phyloP scores from a whole-genome alignment of 2,888 invertebrate species.

The Lycophotia porphyrea region DNA sequence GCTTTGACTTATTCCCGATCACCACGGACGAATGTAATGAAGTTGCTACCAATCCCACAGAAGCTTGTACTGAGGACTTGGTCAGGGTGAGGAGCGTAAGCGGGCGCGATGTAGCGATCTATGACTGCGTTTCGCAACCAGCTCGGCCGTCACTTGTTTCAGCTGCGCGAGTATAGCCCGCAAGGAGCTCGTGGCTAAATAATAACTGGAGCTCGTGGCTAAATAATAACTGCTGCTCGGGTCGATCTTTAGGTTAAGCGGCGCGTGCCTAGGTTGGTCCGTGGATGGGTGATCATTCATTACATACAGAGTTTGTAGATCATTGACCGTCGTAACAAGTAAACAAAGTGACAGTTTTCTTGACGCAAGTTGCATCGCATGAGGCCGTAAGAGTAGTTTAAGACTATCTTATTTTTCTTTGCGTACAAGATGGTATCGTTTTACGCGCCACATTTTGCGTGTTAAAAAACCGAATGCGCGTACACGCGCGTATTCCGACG shows the following conservation, averaged over 20 bases:
- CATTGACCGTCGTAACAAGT: no score
- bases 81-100: not conserved
- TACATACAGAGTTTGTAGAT: no score
- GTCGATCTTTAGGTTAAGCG: no score
- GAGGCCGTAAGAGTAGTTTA: not conserved
- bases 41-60: slow-evolving; percentile 50
- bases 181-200: no score
- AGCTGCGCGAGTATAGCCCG: not conserved
- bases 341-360: not conserved
- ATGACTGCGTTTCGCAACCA: not conserved
- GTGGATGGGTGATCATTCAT: no score
- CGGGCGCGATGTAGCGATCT: not conserved
- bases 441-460: not conserved
- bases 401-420: not conserved
- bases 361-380: not conserved
- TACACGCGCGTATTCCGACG: no score
- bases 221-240: no score
- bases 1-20: slow-evolving; percentile 64
- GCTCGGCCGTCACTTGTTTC: not conserved
- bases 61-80: slow-evolving; percentile 2
- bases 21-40: slow-evolving; percentile 59
- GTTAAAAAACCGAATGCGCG: not conserved
- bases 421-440: no score
- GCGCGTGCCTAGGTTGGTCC: no score
- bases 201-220: no score